Evolutionary conservation across 1,140 invertebrate species (phyloP).

Genomic region (Platyscapa corneri): DNA sequence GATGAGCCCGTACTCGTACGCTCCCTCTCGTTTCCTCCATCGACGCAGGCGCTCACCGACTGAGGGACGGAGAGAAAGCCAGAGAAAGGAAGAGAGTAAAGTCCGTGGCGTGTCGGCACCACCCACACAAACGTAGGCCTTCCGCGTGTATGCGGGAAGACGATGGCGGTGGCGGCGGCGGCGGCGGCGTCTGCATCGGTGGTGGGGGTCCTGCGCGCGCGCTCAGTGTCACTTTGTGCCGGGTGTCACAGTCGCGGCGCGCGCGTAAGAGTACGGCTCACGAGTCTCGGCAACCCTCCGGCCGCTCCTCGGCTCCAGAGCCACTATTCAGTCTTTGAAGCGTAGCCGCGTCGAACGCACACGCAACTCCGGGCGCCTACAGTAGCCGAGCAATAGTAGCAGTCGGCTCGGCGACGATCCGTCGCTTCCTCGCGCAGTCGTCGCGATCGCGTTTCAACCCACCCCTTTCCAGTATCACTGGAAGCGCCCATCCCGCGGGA

Average conservation of each 20-base stretch:
- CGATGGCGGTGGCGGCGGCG: neutral
- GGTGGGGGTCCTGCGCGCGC: slow-evolving; percentile 42
- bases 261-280: slow-evolving; percentile 35
- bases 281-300: neutral
- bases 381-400: slow-evolving; percentile 13
- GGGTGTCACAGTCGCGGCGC: slow-evolving; percentile 65
- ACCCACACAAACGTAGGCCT: neutral
- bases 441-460: no score
- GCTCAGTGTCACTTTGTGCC: slow-evolving; percentile 68
- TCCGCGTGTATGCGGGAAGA: slow-evolving; percentile 2
- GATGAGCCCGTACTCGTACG: neutral
- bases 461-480: neutral
- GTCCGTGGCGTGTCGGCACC: slow-evolving; percentile 10
- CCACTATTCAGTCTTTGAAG: slow-evolving; percentile 15
- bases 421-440: neutral
- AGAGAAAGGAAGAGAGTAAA: neutral
- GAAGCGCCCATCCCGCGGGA: neutral
- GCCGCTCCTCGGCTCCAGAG: slow-evolving; percentile 13
- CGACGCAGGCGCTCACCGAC: slow-evolving; percentile 26
- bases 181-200: neutral
- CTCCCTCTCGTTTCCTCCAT: neutral
- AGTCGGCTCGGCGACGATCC: neutral
- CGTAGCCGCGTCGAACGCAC: slow-evolving; percentile 39
- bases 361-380: neutral
- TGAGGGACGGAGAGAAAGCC: slow-evolving; percentile 12